Base-by-base conservation (phyloP, 2,888 invertebrate species). In the Malthinus flaveolus region DNA sequence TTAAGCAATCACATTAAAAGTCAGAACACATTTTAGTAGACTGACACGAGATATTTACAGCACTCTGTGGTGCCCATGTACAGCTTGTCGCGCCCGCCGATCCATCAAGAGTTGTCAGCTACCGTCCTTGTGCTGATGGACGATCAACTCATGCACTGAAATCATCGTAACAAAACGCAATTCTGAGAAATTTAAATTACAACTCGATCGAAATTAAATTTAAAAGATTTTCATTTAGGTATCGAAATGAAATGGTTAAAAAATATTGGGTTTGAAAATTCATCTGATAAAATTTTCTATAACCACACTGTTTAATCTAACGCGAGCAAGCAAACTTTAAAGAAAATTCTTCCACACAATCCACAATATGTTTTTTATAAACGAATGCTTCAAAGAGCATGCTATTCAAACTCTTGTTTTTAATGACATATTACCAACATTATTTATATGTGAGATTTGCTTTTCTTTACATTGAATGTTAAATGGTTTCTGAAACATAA, bases 91-190 rank as follows among this genome's bases (percentile, higher is more conserved):
- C 63, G 62, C 53, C 65, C 66, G 58, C 59, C 59, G 67, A 72
- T 72, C 67, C 69, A 71, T 71, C 72, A 72, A 68, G 66, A 67
- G 68, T 64, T 71, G 71, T 71, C 71, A 71, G 66, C 70, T 68
- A 64, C 69, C 63, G 66, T 64, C 66, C 65, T 64, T 62, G n/a
- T n/a, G 61, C 55, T 69, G 70, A 71, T 66, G 67, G 63, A 68
- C 68, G 63, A 62, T 49, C 55, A 46, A 51, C 56, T 59, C 56
- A 59, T 63, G 55, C 56, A 53, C 48, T 50, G 53, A 54, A 57
- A 52, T 59, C 52, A 49, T 59, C 52, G 47, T 61, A 53, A 59
- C 56, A 61, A 37, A 52, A 48, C 63, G 58, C 12, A 11, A 56
- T 56, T 53, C 52, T 48, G 32, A 32, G 52, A 60, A 56, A 60